These are phyloP conservation scores for Neoniphon sammara DNA, from an alignment of 2,797 vertebrate species.

Conservation along the genomic window DNA sequence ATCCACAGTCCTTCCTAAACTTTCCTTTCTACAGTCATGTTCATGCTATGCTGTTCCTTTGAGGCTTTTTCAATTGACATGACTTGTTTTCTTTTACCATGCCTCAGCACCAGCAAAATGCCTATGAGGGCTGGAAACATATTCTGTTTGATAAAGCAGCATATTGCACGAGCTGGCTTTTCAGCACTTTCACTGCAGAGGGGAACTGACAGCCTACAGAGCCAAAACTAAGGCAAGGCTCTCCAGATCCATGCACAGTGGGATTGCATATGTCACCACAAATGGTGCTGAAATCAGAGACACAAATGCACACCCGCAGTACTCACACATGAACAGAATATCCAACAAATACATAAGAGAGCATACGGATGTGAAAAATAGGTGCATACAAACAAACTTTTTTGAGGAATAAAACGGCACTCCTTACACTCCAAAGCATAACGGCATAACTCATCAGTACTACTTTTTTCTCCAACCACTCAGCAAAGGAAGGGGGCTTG, in stretches of 20 bases:
- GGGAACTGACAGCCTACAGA: conserved; percentile 27
- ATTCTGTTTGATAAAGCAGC: conserved; percentile 1
- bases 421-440: conserved; percentile 43
- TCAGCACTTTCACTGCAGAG: conserved; percentile 28
- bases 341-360: not conserved
- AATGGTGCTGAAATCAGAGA: conserved; percentile 22
- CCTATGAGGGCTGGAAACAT: not conserved
- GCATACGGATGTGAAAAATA: not conserved
- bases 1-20: no score
- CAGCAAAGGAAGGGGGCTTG: conserved; percentile 34
- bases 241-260: conserved; percentile 42
- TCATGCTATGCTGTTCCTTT: no score
- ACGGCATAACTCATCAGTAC: conserved; percentile 66
- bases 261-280: conserved; percentile 55
- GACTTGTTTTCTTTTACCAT: no score
- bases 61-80: no score
- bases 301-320: not conserved
- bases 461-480: conserved; percentile 67
- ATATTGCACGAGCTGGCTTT: conserved; percentile 23
- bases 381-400: conserved; percentile 20
- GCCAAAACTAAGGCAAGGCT: conserved; percentile 26
- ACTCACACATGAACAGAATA: not conserved
- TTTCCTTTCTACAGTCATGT: no score
- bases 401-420: conserved; percentile 11
- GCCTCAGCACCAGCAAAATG: no score